Percentiles rank a stretch among this genome's conserved stretches.
These are phyloP conservation scores for Rhorus exstirpatorius DNA, from an alignment of 2,888 invertebrate species.

Conservation along the genomic window DNA sequence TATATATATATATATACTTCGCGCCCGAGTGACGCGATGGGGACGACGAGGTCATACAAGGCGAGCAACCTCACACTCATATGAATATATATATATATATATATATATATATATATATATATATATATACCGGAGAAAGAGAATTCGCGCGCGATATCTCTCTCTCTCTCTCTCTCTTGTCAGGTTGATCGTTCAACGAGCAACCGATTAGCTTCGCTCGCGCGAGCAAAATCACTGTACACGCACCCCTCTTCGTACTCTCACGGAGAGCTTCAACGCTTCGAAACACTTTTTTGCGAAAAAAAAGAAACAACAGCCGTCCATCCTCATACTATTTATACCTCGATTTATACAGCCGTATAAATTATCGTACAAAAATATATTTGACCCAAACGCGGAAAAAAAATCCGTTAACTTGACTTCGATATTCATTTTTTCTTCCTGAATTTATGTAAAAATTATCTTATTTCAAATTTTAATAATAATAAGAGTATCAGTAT, in stretches of 20 bases:
- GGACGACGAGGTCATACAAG: constrained; percentile 80
- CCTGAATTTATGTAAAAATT: too few species aligned
- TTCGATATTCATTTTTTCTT: too few species aligned
- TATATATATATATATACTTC: neutral
- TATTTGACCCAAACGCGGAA: too few species aligned
- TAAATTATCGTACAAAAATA: constrained; percentile 19
- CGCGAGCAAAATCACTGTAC: constrained; percentile 60
- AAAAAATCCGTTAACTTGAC: too few species aligned
- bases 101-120: constrained; percentile 39
- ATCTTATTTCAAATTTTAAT: too few species aligned
- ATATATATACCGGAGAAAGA: constrained; percentile 2
- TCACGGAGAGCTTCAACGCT: constrained; percentile 27
- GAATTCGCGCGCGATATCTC: constrained; percentile 49
- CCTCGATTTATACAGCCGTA: neutral
- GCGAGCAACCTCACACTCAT: constrained; percentile 78
- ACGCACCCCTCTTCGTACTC: constrained; percentile 55
- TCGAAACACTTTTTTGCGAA: constrained; percentile 24
- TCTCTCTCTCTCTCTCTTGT: constrained; percentile 46
- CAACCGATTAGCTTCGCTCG: constrained; percentile 62
- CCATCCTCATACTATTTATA: constrained; percentile 4
- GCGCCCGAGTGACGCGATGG: constrained; percentile 35
- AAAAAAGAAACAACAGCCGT: neutral
- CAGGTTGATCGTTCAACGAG: constrained; percentile 65
- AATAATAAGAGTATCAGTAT: too few species aligned
- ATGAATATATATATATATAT: constrained; percentile 11